These are phyloP conservation scores for Sycophaga agraensis DNA, from an alignment of 1,140 invertebrate species.

Conservation along the genomic window DNA sequence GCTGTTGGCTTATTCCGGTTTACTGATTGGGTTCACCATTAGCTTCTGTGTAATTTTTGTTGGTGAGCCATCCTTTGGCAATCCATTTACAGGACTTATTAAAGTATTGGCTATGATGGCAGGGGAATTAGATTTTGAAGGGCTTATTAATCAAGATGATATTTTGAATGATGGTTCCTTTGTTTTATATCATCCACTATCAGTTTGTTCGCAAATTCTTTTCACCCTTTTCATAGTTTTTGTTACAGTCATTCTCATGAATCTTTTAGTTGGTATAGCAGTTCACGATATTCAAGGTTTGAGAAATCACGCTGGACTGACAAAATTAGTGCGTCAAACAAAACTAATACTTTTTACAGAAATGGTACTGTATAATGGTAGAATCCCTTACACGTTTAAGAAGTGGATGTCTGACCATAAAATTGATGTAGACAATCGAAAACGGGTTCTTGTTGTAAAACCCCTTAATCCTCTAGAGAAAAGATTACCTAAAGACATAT, in stretches of 20 bases:
- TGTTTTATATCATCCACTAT: slow-evolving; percentile 52
- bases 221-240: slow-evolving; percentile 67
- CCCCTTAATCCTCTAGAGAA: slow-evolving; percentile 68
- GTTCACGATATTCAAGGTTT: slow-evolving; percentile 70
- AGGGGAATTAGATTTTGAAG: slow-evolving; percentile 68
- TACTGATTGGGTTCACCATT: slow-evolving; percentile 66
- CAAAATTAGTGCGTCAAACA: slow-evolving; percentile 68
- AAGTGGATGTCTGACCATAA: slow-evolving; percentile 52
- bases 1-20: slow-evolving; percentile 63
- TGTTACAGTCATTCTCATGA: slow-evolving; percentile 71
- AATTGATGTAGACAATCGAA: slow-evolving; percentile 51
- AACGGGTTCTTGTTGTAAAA: slow-evolving; percentile 62
- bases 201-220: slow-evolving; percentile 64
- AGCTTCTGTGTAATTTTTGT: slow-evolving; percentile 69
- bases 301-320: slow-evolving; percentile 67
- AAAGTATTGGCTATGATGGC: slow-evolving; percentile 72
- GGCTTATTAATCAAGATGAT: slow-evolving; percentile 61
- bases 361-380: slow-evolving; percentile 63
- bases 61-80: slow-evolving; percentile 63
- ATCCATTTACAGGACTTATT: slow-evolving; percentile 62
- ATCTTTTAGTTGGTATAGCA: slow-evolving; percentile 69
- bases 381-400: slow-evolving; percentile 56
- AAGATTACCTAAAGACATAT: slow-evolving; percentile 64
- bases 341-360: slow-evolving; percentile 70
- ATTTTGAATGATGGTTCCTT: slow-evolving; percentile 40